Base-by-base conservation (phyloP, 2,888 invertebrate species). In the Cosmopolites sordidus region DNA sequence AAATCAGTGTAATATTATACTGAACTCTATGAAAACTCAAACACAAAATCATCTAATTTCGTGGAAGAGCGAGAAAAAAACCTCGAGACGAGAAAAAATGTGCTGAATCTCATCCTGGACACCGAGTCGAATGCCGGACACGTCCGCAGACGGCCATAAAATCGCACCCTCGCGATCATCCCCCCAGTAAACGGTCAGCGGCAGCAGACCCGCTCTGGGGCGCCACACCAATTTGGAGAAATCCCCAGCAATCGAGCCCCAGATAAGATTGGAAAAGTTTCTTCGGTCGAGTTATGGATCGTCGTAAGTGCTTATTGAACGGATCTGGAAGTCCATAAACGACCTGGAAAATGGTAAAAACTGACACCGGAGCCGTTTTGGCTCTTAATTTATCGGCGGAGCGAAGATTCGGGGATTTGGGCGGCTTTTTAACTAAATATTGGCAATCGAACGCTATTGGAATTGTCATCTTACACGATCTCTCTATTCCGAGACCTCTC, bases 221-320 rank as follows among this genome's bases (percentile, higher is more conserved):
- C 17, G 39, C 45, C 42, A 47, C 51, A 18, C 56, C 56, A 56
- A 56, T 56, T 56, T 56, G 49, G 48, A 48, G 43, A 56, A 56
- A 56, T 56, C 56, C 56, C 56, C 56, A 52, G 52, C 44, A 56
- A 52, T 56, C 56, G 48, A 48, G 52, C 51, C 43, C 48, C 38
- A 52, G 56, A 56, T 56, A 56, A 56, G 56, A 56, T 56, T 56
- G 56, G 56, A 56, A 56, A 56, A 56, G 45, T 56, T 56, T 48
- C 48, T 39, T 44, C 37, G 48, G 40, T 33, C 44, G 52, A 56
- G 52, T 56, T 56, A 56, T 56, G 51, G 52, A 51, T 22, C 38
- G 39, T 14, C 48, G 42, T 56, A 56, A 56, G 51, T 56, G 56
- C 56, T 56, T 56, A 56, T 56, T 56, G 56, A 56, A 56, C 56